phyloP scores from a whole-genome alignment of 2,888 invertebrate species.

The Iselma pallidipennis region DNA sequence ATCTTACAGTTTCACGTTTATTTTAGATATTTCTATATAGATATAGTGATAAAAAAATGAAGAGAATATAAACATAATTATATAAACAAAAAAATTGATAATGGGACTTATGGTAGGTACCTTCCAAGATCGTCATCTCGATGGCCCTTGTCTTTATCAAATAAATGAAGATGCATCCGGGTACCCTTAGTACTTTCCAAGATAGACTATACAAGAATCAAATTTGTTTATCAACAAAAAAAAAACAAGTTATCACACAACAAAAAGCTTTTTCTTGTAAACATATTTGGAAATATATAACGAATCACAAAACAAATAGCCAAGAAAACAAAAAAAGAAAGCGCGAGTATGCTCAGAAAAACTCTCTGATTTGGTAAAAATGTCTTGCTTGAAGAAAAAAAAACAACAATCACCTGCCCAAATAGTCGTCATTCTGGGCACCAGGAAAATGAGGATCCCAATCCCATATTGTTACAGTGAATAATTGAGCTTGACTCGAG shows the following conservation, averaged over 20 bases:
- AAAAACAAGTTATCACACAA: constrained; percentile 18
- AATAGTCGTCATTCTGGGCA: constrained; percentile 78
- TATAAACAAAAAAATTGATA: constrained; percentile 7
- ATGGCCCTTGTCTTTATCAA: constrained; percentile 91
- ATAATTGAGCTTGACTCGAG: constrained; percentile 73
- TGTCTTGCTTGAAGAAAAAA: background rate
- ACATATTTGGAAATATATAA: too few relatives aligned
- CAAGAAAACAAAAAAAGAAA: constrained; percentile 11
- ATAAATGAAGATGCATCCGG: constrained; percentile 70
- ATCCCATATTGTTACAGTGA: constrained; percentile 79
- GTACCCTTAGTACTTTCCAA: constrained; percentile 62
- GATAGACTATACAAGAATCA: constrained; percentile 60
- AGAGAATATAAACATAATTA: background rate
- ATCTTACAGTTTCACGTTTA: background rate
- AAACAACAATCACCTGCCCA: constrained; percentile 74
- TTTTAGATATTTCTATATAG: background rate
- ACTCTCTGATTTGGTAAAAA: background rate
- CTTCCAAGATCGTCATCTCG: constrained; percentile 94
- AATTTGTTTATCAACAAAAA: constrained; percentile 15
- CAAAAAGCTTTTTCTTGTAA: constrained; percentile 11
- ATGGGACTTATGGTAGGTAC: constrained; percentile 49
- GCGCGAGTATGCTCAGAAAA: constrained; percentile 16
- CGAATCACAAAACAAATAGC: background rate
- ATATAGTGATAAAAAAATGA: background rate
- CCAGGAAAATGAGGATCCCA: constrained; percentile 81